phyloP scores from a whole-genome alignment of 2,888 invertebrate genomes.

The Therioaphis trifolii region DNA sequence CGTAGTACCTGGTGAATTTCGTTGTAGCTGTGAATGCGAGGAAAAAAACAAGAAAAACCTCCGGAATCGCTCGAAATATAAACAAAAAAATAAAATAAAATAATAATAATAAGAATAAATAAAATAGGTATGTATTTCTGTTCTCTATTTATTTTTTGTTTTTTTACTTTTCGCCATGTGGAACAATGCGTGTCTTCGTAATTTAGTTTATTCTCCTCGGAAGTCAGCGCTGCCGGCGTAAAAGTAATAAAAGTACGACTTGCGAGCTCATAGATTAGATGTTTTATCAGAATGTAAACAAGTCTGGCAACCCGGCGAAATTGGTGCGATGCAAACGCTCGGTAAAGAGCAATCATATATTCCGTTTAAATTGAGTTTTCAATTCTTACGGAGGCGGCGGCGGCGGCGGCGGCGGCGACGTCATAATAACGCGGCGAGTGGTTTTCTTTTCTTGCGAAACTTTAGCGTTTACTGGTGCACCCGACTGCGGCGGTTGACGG shows the following conservation, averaged over 20 bases:
- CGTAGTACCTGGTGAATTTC: conserved; percentile 9
- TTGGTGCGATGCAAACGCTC: conserved; percentile 15
- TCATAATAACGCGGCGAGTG: neutral
- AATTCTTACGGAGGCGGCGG: conserved; percentile 9
- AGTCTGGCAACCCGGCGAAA: neutral
- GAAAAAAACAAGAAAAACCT: neutral
- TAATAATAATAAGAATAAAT: no score
- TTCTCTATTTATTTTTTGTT: neutral
- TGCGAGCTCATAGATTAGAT: conserved; percentile 17
- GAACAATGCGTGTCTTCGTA: conserved; percentile 4
- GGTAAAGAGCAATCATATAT: conserved; percentile 60
- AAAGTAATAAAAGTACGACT: conserved; percentile 23
- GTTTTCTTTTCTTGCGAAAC: neutral
- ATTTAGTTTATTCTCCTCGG: conserved; percentile 23
- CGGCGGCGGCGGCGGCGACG: no score
- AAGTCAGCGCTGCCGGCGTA: neutral
- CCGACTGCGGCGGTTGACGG: no score
- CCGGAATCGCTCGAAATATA: neutral
- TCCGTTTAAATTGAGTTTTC: conserved; percentile 57
- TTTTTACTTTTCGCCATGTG: neutral
- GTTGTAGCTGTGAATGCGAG: neutral
- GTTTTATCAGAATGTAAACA: conserved; percentile 37
- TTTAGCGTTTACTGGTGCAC: neutral
- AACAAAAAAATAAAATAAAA: neutral
- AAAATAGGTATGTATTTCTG: neutral